phyloP scores from a whole-genome alignment of 2,113 vertebrate genomes.

The Tonatia bakeri region DNA sequence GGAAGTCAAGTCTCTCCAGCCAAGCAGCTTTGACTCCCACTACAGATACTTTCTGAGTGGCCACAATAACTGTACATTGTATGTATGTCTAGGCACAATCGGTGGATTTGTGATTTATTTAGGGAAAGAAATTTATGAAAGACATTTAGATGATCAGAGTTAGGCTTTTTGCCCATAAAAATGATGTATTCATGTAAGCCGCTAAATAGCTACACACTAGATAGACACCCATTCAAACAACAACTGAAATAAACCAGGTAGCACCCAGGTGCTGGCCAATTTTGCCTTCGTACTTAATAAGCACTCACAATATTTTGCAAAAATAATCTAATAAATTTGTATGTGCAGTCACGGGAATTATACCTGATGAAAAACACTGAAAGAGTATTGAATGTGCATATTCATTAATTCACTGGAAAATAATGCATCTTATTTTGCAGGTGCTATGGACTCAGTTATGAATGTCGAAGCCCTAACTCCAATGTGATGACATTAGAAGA shows the following conservation, averaged over 20 bases:
- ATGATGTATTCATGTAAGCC: not conserved
- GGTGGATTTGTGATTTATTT: constrained; percentile 3
- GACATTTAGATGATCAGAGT: constrained; percentile 19
- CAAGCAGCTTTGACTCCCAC: not conserved
- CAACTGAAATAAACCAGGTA: not conserved
- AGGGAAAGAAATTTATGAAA: constrained; percentile 14
- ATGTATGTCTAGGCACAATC: not conserved
- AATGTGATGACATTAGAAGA: not conserved
- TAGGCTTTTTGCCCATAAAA: not conserved
- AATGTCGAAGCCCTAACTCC: not conserved
- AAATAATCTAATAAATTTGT: not conserved
- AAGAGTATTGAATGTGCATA: not conserved
- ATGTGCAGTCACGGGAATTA: not conserved
- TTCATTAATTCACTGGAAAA: constrained; percentile 36
- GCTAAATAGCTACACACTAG: not conserved
- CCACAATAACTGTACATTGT: not conserved
- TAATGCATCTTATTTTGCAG: not conserved
- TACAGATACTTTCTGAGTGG: not conserved
- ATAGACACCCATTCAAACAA: not conserved
- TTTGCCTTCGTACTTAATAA: not conserved
- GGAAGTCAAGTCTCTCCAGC: not conserved
- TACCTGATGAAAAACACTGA: not conserved
- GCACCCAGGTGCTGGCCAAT: not conserved
- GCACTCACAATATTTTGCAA: constrained; percentile 24
- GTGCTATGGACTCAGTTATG: not conserved